Percentiles rank a stretch among this genome's conserved stretches.
Evolutionary conservation across 2,888 invertebrate genomes (phyloP).

Genomic region (Thecophora atra): DNA sequence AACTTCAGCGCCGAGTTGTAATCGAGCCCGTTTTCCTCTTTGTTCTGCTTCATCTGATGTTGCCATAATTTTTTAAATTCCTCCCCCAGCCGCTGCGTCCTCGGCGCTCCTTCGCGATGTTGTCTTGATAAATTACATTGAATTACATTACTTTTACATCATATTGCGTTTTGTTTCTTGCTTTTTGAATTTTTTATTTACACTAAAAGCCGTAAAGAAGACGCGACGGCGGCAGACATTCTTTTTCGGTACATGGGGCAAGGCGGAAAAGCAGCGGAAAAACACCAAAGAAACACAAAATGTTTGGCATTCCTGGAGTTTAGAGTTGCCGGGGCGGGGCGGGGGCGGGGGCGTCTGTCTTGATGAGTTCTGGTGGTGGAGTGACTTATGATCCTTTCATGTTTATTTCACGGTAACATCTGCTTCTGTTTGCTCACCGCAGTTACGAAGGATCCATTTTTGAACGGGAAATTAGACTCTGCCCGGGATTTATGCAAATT

Average conservation of each 20-base stretch:
- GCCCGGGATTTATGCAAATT: not conserved
- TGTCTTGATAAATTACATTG: conserved; percentile 28
- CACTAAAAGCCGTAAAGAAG: conserved; percentile 1
- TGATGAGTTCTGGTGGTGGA: not conserved
- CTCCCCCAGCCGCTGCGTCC: too few relatives aligned
- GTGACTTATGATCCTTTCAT: conserved; percentile 41
- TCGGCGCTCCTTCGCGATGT: not conserved
- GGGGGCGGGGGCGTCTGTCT: not conserved
- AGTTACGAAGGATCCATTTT: conserved; percentile 13
- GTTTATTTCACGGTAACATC: conserved; percentile 58
- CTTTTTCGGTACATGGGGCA: not conserved
- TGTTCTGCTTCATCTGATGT: not conserved
- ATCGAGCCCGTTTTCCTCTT: not conserved
- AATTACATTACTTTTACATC: conserved; percentile 25
- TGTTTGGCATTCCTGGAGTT: too few relatives aligned
- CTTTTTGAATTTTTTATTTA: conserved; percentile 18
- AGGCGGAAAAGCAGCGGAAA: not conserved
- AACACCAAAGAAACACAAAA: not conserved
- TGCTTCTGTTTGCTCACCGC: conserved; percentile 44
- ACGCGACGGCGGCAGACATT: not conserved
- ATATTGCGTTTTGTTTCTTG: conserved; percentile 2
- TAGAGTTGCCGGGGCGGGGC: not conserved
- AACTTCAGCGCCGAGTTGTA: not conserved
- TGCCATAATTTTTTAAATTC: too few relatives aligned
- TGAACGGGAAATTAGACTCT: not conserved